These are phyloP conservation scores for Artibeus jamaicensis DNA, from an alignment of 2,797 vertebrate genomes.

Conservation along the genomic window DNA sequence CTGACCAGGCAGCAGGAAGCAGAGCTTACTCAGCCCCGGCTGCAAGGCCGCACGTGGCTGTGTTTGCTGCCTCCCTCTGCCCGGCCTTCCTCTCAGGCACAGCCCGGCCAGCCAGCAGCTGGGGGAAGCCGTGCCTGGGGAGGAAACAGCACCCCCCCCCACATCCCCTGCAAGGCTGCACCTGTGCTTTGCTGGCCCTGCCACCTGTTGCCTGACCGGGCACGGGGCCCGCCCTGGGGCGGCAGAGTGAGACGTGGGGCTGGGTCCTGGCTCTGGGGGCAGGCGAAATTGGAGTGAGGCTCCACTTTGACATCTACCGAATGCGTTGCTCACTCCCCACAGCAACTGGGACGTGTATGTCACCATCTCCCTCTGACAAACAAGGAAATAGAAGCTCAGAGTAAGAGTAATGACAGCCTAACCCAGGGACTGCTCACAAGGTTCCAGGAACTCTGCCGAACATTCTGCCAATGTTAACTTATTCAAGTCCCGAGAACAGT, in stretches of 20 bases:
- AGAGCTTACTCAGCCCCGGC: conserved; percentile 78
- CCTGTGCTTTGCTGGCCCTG: conserved; percentile 15
- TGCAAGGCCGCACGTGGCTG: conserved; percentile 72
- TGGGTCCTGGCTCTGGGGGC: not conserved
- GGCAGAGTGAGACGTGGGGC: not conserved
- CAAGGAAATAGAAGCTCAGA: not conserved
- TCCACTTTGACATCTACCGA: not conserved
- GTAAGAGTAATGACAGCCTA: not conserved
- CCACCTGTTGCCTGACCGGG: conserved; percentile 56
- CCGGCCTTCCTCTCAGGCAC: not conserved
- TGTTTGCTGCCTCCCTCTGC: not conserved
- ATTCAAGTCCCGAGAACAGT: not conserved
- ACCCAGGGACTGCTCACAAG: not conserved
- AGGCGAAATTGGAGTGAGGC: not conserved
- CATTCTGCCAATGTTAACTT: not conserved
- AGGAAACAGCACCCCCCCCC: conserved; percentile 37
- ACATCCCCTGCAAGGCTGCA: conserved; percentile 49
- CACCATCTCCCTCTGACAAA: not conserved
- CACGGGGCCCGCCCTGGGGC: not conserved
- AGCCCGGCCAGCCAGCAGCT: conserved; percentile 29
- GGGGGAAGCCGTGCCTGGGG: conserved; percentile 20
- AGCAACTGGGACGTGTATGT: not conserved
- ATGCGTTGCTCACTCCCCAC: not conserved
- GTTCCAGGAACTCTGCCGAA: not conserved
- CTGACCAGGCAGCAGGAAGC: conserved; percentile 76